Percentiles rank a stretch among this genome's conserved stretches.
phyloP scores from a whole-genome alignment of 2,797 vertebrate species.

The Amphiprion clarkii region DNA sequence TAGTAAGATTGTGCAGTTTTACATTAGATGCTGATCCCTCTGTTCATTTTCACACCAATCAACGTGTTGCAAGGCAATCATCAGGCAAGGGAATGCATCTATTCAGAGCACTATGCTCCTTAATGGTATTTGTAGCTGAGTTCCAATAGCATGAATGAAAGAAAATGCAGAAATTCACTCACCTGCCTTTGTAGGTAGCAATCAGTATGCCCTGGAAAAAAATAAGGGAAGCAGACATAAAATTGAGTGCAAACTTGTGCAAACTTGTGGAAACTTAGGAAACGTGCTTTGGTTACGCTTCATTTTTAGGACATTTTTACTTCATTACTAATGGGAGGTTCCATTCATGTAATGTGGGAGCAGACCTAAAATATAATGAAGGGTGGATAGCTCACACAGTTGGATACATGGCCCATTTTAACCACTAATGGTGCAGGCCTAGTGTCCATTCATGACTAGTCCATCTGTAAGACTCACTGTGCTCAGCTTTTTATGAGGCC shows the following conservation, averaged over 20 bases:
- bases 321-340: slow-evolving; percentile 35
- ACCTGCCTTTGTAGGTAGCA: slow-evolving; percentile 31
- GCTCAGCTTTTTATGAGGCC: slow-evolving; percentile 61
- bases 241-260: slow-evolving; percentile 36
- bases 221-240: slow-evolving; percentile 18
- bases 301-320: slow-evolving; percentile 33
- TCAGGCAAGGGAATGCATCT: slow-evolving; percentile 39
- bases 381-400: slow-evolving; percentile 35
- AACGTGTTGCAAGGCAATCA: slow-evolving; percentile 42
- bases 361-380: slow-evolving; percentile 42
- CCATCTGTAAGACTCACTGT: slow-evolving; percentile 54
- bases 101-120: slow-evolving; percentile 17
- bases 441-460: slow-evolving; percentile 45
- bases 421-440: slow-evolving; percentile 67
- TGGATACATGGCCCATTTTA: slow-evolving; percentile 58
- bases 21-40: neutral
- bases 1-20: slow-evolving; percentile 10
- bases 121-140: slow-evolving; percentile 27
- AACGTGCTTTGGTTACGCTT: slow-evolving; percentile 31
- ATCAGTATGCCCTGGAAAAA: slow-evolving; percentile 24
- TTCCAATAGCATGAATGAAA: slow-evolving; percentile 18
- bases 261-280: slow-evolving; percentile 39
- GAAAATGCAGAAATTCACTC: slow-evolving; percentile 25
- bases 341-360: slow-evolving; percentile 40
- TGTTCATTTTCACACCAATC: slow-evolving; percentile 30